Evolutionary conservation across 92 coral and sea anemone species (phyloP), one percentile per base, ranked within the genome.

Genomic region (Palythoa caribaeorum): DNA sequence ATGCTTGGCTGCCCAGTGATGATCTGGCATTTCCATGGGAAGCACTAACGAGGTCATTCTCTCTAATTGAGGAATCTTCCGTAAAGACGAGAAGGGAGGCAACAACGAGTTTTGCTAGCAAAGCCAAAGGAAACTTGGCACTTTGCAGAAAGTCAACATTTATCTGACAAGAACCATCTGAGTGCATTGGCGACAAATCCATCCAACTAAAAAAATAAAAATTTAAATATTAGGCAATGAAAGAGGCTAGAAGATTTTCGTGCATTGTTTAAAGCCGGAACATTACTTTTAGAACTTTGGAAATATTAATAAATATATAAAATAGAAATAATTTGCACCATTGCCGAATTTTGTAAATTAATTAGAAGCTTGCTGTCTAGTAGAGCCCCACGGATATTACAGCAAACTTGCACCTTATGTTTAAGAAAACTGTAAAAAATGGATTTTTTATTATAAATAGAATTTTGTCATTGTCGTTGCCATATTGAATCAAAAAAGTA

Each of bases 1-100:
- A 19, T 2, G 83, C 68, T 77, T 54, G 83, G 83, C 66, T 77
- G 19, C 69, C 69, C 68, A 77, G 2, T 11, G 83, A 19, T 36
- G 38, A 6, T 54, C 68, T 53, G 44, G 15, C 83, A 5, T 77
- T 77, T 16, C 19, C 16, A 2, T 53, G 83, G 3, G 50, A 53
- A 36, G 39, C 10, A 12, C 7, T 36, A 68, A 35, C 83, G 6
- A 13, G 83, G 11, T 54, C 80, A 50, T 51, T 76, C 19, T 51
- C 69, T 1, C 3, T 54, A 50, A 52, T 17, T 20, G 48, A 14
- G 5, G 40, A 15, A 77, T 77, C 47, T 6, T 54, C 62, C 10
- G 20, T 15, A 21, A 53, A 16, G 48, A 38, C 66, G 53, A 77
- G 83, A 47, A 77, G 17, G 13, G 38, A 77, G 6, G 83, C 14